Base-by-base conservation (phyloP, 2,888 invertebrate genomes). In the Megamerina dolium region DNA sequence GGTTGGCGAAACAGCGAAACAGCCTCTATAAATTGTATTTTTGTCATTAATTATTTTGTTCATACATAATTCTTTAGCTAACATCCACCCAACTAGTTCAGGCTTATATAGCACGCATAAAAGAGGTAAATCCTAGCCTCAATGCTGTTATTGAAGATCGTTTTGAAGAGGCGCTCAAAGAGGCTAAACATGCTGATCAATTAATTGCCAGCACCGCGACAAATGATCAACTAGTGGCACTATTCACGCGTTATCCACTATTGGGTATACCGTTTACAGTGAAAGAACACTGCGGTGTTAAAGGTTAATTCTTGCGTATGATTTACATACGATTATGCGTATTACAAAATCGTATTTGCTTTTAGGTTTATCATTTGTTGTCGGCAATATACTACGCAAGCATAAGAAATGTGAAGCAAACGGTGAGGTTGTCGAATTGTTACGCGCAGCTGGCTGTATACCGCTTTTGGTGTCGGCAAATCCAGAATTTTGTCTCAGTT, bases 401-500 rank as follows among this genome's bases (percentile, higher is more conserved):
- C 68, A 72, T 0, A 56, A 74, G 0, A 73, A 73, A 19, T 83
- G 87, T 0, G 58, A 70, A 0, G 56, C 73, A 2, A 87, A 93
- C 69, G 87, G 90, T 0, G 78, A 74, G 0, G 79, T 76, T 0
- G 85, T 93, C 0, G 66, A 66, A 1, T 64, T 73, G 1, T 72
- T 87, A 48, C 75, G 77, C 49, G 63, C 74, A 6, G 85, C 91
- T 0, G 93, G 93, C 1, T 88, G 79, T n/a, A 85, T 94, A 40
- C 84, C 87, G 0, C 70, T 94, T 23, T 77, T 87, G 12, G 83
- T 88, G 1, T 88, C 90, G 14, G 91, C 89, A 63, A 86, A 87
- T 6, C 91, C 92, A 0, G 94, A 94, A 64, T 77, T 89, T 46
- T 93, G 93, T 60, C 74, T 92, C 66, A 89, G 88, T 66, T 88